Base-by-base conservation (phyloP, 2,888 invertebrate genomes). In the Rhopalosiphum nymphaeae region DNA sequence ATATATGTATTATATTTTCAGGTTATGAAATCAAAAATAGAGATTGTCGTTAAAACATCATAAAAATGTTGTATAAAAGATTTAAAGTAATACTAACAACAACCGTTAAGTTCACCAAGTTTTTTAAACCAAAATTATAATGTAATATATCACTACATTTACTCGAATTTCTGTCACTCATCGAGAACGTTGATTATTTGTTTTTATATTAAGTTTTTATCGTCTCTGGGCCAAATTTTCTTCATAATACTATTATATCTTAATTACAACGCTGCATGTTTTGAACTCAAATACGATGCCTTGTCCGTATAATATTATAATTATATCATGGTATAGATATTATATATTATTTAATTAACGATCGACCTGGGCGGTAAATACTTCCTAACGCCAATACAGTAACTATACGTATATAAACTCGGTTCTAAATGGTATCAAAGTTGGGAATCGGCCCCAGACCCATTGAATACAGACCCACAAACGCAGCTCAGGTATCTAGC, bases 311-410 rank as follows among this genome's bases (percentile, higher is more conserved):
- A n/a, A 29, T 61, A 29, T 67, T n/a, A 67, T n/a, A 16, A n/a
- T 67, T 29, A 29, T n/a, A 29, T 13, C n/a, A 67, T 13, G 16
- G 49, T n/a, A n/a, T n/a, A 67, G n/a, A n/a, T 67, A 67, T 53
- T 67, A 67, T 67, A 67, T 67, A n/a, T 26, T 53, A 88, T 56
- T 56, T 88, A 88, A 88, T 88, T 88, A 88, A 88, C 56, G 36
- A 44, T 86, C 25, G 25, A 87, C 21, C 88, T 36, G 21, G n/a
- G 36, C 53, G 88, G 88, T 42, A 88, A 88, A 88, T 56, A 56
- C 88, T 53, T 88, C 56, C 42, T 56, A 10, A 3, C 9, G 49
- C 87, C 88, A 36, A 88, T 53, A 53, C 53, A 67, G n/a, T 5
- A n/a, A 67, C 67, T n/a, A 61, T n/a, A 67, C n/a, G 5, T 67